These are phyloP conservation scores for Rhinogobius similis DNA, from an alignment of 2,113 vertebrate genomes.

Conservation along the genomic window DNA sequence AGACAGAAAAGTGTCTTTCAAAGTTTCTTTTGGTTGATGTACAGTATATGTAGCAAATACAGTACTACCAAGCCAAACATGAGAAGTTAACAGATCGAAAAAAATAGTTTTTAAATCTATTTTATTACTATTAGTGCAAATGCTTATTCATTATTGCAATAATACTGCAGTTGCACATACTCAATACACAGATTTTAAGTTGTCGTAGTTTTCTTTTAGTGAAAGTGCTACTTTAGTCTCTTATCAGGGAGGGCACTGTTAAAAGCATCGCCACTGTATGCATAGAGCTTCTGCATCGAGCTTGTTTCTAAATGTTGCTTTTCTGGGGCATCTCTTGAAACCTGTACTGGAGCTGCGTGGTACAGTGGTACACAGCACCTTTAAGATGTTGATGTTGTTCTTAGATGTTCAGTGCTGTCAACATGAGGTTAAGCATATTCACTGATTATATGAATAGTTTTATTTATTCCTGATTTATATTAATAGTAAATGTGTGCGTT, in stretches of 20 bases:
- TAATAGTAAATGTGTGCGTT: conserved; percentile 68
- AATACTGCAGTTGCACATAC: conserved; percentile 57
- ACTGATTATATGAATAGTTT: conserved; percentile 66
- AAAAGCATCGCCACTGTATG: conserved; percentile 53
- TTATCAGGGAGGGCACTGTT: conserved; percentile 53
- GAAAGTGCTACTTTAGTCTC: conserved; percentile 50
- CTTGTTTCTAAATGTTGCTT: conserved; percentile 19
- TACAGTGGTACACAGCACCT: conserved; percentile 68
- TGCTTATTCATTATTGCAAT: conserved; percentile 64
- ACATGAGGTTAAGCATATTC: conserved; percentile 56
- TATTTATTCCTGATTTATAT: conserved; percentile 76
- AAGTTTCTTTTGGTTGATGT: conserved; percentile 31
- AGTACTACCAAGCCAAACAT: conserved; percentile 69
- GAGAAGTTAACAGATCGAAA: conserved; percentile 28
- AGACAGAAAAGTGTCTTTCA: conserved; percentile 35
- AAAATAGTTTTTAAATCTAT: conserved; percentile 53
- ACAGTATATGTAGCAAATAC: conserved; percentile 75
- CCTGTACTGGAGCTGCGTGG: conserved; percentile 33
- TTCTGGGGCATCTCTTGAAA: conserved; percentile 4
- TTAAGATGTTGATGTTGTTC: conserved; percentile 61
- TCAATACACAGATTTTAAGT: conserved; percentile 28
- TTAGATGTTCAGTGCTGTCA: conserved; percentile 57
- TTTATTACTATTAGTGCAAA: conserved; percentile 59
- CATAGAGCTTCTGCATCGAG: conserved; percentile 37
- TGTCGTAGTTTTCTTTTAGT: conserved; percentile 22